Evolutionary conservation across 2,113 vertebrate genomes (phyloP), one percentile per base, ranked within the genome.

Genomic region (Empidonax traillii): DNA sequence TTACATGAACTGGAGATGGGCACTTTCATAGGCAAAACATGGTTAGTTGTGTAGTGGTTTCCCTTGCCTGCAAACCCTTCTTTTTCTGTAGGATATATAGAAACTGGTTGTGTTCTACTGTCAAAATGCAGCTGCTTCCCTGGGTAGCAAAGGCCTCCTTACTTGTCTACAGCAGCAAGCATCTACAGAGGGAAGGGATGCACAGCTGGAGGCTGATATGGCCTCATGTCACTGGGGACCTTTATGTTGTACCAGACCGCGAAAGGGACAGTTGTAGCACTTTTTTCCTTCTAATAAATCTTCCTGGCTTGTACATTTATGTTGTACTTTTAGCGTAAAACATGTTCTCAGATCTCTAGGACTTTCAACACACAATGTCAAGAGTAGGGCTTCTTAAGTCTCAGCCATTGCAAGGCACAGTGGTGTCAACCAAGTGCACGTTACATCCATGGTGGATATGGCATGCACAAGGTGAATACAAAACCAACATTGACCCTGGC

Each of bases 141-240:
- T 46, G 24, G 23, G 31, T 41, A 37, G 12, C 16, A 30, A 49
- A 71, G 37, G 9, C 7, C 15, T 35, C 16, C 20, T 63, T 46
- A 17, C 43, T 75, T 58, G 14, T 37, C 37, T 41, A 4, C 4
- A n/a, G 21, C 46, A 47, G 23, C 3, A 19, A 66, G 15, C 18
- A 67, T 4, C n/a, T 63, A 52, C 15, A 41, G 62, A 59, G 37
- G 25, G 56, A n/a, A 49, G 28, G 58, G 24, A 18, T 47, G 27
- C 11, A 3, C 18, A 66, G 24, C 53, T 85, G 44, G 8, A 20
- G 28, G 14, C 71, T 67, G 39, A 58, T 25, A 53, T 28, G 72
- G 47, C 3, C 1, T 35, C 6, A 0, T 23, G 3, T 53, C 47
- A 12, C 43, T 73, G 33, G 39, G 49, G 75, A 30, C 14, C 22